Percentiles rank a stretch among this genome's conserved stretches.
phyloP scores from a whole-genome alignment of 2,797 vertebrate genomes.

The Hemitrygon akajei region DNA sequence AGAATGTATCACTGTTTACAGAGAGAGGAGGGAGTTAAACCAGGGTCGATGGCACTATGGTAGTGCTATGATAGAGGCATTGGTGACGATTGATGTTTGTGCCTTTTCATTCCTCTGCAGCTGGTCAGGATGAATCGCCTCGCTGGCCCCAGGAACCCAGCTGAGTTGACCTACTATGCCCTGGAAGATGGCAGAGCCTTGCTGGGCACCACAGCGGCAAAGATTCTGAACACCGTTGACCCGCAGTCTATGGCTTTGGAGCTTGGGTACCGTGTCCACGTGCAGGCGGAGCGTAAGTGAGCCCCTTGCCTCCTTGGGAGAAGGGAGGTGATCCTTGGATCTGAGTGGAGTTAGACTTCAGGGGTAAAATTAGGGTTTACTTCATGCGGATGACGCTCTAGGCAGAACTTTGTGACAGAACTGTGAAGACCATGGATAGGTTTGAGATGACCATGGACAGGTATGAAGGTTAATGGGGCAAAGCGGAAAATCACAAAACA shows the following conservation, averaged over 20 bases:
- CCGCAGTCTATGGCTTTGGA: constrained; percentile 94
- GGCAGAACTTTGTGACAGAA: too few species aligned
- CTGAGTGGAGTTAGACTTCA: background rate
- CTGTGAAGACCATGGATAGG: too few species aligned
- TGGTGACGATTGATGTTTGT: background rate
- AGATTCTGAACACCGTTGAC: constrained; percentile 90
- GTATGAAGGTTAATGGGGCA: background rate
- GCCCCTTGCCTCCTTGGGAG: background rate
- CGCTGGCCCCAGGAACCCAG: constrained; percentile 77
- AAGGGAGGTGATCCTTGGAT: background rate
- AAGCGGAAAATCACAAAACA: too few species aligned
- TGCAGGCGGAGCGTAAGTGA: constrained; percentile 91
- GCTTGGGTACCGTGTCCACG: constrained; percentile 86
- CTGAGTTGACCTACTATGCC: constrained; percentile 89
- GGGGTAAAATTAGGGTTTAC: background rate
- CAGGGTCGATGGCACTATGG: too few species aligned
- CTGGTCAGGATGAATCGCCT: constrained; percentile 90
- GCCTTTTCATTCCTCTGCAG: constrained; percentile 52
- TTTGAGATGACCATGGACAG: too few species aligned
- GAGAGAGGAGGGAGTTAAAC: too few species aligned
- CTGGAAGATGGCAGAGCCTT: constrained; percentile 75
- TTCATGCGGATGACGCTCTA: background rate
- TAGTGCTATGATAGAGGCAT: too few species aligned
- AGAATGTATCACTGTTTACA: too few species aligned
- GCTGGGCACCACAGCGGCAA: constrained; percentile 81